Percentiles rank a stretch among this genome's conserved stretches.
Conservation (phyloP, 2,113 vertebrate genomes). For the Sclerurus mexicanus region DNA sequence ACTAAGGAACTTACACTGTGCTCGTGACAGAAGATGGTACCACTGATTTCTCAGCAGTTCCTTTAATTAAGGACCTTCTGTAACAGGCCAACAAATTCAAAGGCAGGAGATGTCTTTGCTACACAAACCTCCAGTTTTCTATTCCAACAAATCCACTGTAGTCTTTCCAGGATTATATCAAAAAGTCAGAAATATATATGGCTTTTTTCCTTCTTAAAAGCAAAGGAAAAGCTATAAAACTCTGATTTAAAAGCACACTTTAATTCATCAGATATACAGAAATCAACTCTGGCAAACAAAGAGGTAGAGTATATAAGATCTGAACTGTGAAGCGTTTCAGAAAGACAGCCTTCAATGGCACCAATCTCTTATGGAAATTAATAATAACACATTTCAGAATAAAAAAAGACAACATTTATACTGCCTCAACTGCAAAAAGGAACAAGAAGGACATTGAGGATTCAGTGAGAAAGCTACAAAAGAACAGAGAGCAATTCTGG, state of each 20-base stretch:
- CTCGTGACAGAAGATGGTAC: background rate
- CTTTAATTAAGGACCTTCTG: background rate
- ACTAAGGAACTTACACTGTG: background rate
- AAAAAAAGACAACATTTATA: background rate
- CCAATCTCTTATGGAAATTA: background rate
- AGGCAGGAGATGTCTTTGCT: background rate
- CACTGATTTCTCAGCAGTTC: background rate
- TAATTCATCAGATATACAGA: constrained; percentile 6
- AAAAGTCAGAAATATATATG: background rate
- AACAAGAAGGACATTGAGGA: fast-evolving
- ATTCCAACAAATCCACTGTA: background rate
- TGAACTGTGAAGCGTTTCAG: background rate
- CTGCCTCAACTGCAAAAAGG: fast-evolving
- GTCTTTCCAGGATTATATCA: background rate
- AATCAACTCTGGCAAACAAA: background rate
- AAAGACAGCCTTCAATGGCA: background rate
- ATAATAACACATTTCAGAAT: background rate
- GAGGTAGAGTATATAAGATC: background rate
- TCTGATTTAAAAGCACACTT: constrained; percentile 35
- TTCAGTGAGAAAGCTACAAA: background rate
- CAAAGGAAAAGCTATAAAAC: background rate
- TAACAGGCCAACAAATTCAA: background rate
- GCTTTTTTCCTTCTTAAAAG: background rate
- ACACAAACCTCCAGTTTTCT: background rate
- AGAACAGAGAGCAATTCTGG: background rate